phyloP scores from a whole-genome alignment of 2,113 vertebrate genomes.

The Eidolon helvum region DNA sequence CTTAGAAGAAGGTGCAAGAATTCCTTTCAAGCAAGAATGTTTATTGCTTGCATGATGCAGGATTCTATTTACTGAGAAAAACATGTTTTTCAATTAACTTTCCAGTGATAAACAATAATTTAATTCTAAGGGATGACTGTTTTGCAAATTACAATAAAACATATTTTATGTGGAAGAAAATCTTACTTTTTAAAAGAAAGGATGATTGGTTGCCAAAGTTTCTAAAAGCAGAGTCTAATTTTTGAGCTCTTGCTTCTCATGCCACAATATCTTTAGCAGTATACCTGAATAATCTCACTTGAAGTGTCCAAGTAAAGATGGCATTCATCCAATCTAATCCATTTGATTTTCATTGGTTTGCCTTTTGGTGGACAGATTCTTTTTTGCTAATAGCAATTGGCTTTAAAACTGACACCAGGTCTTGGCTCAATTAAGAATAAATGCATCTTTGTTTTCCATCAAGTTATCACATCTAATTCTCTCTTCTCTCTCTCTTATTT shows the following conservation, averaged over 20 bases:
- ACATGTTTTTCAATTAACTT: slow-evolving; percentile 78
- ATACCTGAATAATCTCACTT: slow-evolving; percentile 37
- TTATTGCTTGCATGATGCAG: slow-evolving; percentile 77
- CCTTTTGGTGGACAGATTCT: slow-evolving; percentile 54
- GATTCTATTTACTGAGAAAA: slow-evolving; percentile 72
- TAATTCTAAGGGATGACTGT: slow-evolving; percentile 70
- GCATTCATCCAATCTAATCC: neutral
- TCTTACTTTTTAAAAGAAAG: neutral
- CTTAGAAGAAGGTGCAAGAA: slow-evolving; percentile 74
- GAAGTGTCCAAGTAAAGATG: neutral
- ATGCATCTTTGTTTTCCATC: neutral
- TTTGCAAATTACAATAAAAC: slow-evolving; percentile 60
- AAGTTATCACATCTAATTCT: neutral
- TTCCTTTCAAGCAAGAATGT: slow-evolving; percentile 77
- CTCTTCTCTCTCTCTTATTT: neutral
- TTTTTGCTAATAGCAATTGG: neutral
- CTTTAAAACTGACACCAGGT: slow-evolving; percentile 33
- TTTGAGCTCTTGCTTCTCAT: neutral
- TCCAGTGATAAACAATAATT: slow-evolving; percentile 70
- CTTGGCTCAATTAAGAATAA: neutral
- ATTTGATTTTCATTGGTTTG: slow-evolving; percentile 52
- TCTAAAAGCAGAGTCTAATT: slow-evolving; percentile 5
- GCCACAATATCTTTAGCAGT: slow-evolving; percentile 5
- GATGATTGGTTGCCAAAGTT: neutral
- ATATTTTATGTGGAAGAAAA: slow-evolving; percentile 55